Evolutionary conservation across 92 coral and sea anemone species (phyloP), one percentile per base, ranked within the genome.

Genomic region (Parazoanthus darwini): DNA sequence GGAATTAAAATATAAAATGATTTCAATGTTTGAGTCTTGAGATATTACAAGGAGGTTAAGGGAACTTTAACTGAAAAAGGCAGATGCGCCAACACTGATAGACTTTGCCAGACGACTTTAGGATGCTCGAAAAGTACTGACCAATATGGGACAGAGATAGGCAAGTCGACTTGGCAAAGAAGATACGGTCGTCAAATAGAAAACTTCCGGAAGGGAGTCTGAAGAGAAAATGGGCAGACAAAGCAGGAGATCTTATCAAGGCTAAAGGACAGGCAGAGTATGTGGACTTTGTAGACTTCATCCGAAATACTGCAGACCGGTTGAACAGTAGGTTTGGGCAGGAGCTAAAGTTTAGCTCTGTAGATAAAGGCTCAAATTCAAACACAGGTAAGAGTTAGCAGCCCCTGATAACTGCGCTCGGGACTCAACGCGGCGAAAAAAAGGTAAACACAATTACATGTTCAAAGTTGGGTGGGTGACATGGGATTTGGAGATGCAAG

Each of bases 201-300:
- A 94, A 93, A 81, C 88, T 94, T 9, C 92, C 95, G 5, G 98
- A 89, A 22, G 95, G 93, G 22, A 77, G 92, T 54, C 85, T 93
- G 56, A 94, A 93, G 38, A 83, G 92, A 63, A 91, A 89, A 74
- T 92, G 95, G 97, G 92, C 91, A 1, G 92, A 94, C 78, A 91
- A 43, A 43, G 98, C 93, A 36, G 98, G 98, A 37, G 94, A 91
- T 56, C 85, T 94, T 18, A 93, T 94, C 63, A 88, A 88, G 38
- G 13, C 66, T 59, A 88, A 91, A 67, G 93, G 93, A 8, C 75
- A 58, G 39, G 92, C 88, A 37, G 89, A 91, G 10, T 94, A 79
- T 82, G 71, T 73, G 8, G 95, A 91, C 18, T 93, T 93, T 37
- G 93, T 93, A 0, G 65, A 86, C 3, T 94, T 93, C 65, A 79